phyloP scores from a whole-genome alignment of 2,888 invertebrate genomes.

The Cylloceria caligata region DNA sequence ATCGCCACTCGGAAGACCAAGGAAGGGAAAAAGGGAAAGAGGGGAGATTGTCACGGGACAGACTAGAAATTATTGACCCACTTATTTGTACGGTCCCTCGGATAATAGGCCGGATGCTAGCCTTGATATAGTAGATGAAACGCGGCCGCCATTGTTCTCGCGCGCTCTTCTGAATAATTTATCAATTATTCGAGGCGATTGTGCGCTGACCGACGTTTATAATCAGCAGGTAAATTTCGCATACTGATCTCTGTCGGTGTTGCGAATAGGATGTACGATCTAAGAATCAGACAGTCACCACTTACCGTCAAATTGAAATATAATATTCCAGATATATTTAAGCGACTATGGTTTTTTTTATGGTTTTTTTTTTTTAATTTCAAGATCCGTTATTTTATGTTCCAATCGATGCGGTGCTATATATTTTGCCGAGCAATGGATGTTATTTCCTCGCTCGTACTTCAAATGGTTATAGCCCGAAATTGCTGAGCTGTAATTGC shows the following conservation, averaged over 20 bases:
- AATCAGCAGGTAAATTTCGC: slow-evolving; percentile 18
- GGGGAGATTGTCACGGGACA: slow-evolving; percentile 28
- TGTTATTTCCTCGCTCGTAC: slow-evolving; percentile 41
- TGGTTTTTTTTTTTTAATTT: no score
- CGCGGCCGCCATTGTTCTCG: slow-evolving; percentile 74
- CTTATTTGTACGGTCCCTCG: slow-evolving; percentile 58
- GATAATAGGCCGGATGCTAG: slow-evolving; percentile 74
- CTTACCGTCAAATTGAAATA: not conserved
- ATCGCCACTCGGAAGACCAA: not conserved
- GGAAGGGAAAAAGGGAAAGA: slow-evolving; percentile 24
- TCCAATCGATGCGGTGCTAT: slow-evolving; percentile 17
- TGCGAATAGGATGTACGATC: not conserved
- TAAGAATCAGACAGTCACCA: not conserved
- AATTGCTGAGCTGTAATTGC: slow-evolving; percentile 63
- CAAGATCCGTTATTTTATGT: not conserved
- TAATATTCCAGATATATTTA: not conserved
- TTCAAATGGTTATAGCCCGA: slow-evolving; percentile 63
- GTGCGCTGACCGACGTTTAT: not conserved
- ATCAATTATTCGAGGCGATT: slow-evolving; percentile 68
- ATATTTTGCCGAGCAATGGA: slow-evolving; percentile 27
- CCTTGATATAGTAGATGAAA: slow-evolving; percentile 76
- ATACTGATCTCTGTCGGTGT: not conserved
- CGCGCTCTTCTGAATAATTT: slow-evolving; percentile 75
- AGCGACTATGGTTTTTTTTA: not conserved
- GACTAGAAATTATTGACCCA: slow-evolving; percentile 68